These are phyloP conservation scores for Ammodytes dubius DNA, from an alignment of 2,113 vertebrate species.

Conservation along the genomic window DNA sequence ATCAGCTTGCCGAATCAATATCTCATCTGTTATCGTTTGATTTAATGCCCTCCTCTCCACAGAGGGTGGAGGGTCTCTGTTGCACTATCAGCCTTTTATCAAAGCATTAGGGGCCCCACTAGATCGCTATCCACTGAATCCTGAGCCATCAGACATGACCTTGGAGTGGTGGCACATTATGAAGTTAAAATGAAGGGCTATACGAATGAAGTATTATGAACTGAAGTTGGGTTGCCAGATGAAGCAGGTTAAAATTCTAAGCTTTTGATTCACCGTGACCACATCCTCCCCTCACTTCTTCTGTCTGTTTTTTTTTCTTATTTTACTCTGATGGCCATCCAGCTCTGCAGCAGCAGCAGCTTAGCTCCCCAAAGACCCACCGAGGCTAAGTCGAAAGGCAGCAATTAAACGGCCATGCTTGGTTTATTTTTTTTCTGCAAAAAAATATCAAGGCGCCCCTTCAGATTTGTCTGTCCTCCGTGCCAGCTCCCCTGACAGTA, in stretches of 20 bases:
- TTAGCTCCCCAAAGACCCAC: conserved; percentile 43
- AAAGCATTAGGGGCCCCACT: conserved; percentile 11
- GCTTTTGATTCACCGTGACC: conserved; percentile 15
- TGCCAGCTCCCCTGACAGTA: conserved; percentile 42
- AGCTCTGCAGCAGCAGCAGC: conserved; percentile 53
- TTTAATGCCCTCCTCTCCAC: conserved; percentile 30
- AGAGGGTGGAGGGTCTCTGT: conserved; percentile 27
- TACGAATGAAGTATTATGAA: conserved; percentile 46
- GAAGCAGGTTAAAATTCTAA: conserved; percentile 17
- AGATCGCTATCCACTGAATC: conserved; percentile 39
- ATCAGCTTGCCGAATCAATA: conserved; percentile 72
- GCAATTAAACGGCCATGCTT: conserved; percentile 77
- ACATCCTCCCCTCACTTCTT: conserved; percentile 1
- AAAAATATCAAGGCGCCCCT: conserved; percentile 54
- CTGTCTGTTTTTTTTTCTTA: background rate
- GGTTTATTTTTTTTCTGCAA: conserved; percentile 68
- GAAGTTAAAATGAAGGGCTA: conserved; percentile 32
- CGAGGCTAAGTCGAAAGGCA: conserved; percentile 53
- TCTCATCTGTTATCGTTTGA: conserved; percentile 69
- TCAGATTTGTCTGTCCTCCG: conserved; percentile 29
- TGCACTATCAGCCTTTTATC: conserved; percentile 53
- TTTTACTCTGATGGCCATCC: conserved; percentile 53
- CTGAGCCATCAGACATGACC: conserved; percentile 21
- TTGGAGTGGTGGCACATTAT: background rate
- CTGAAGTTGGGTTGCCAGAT: conserved; percentile 16